Base-by-base conservation (phyloP, 2,888 invertebrate species). In the Mimas tiliae region DNA sequence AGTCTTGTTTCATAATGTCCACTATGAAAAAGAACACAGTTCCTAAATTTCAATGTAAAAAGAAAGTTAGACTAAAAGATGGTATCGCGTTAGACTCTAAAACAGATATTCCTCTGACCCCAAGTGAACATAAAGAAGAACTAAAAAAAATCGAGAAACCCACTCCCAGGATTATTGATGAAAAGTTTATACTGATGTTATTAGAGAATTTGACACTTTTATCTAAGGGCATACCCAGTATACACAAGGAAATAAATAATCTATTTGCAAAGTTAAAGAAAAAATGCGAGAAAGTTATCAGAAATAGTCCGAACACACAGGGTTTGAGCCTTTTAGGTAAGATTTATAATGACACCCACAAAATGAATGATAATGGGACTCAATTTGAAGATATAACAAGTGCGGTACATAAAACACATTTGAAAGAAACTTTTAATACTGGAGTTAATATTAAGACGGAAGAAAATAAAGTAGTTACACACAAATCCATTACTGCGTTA, bases 121-220 rank as follows among this genome's bases (percentile, higher is more conserved):
- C 63, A 16, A 64, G 45, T 47, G 62, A 64, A 9, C 70, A 69
- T 4, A 70, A 75, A 33, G 76, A 80, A 1, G 78, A 81, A 62
- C 62, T 81, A 14, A 67, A 79, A 0, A n/a, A 82, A 48, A 82
- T 82, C 64, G 82, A 88, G 45, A 83, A 80, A 67, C 71, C 81
- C 0, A 69, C 82, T 6, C 83, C 86, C 0, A 82, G 78, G 67
- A 76, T 82, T 8, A 86, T 92, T 4, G 87, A 91, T 50, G 90
- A 91, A 66, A 84, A 84, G 67, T 90, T 90, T 65, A 87, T 92
- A 58, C 65, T 90, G 0, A 70, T 87, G n/a, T 70, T 91, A 3
- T 70, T 91, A 45, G 89, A 91, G 76, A 88, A 91, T 73, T 74
- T 91, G 16, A 77, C 83, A 1, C 69, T 83, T 6, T 75, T 92